A percentile compares a stretch with the other conserved stretches of the same genome.
Evolutionary conservation across 2,888 invertebrate genomes (phyloP).

Genomic region (Linyphia triangularis): DNA sequence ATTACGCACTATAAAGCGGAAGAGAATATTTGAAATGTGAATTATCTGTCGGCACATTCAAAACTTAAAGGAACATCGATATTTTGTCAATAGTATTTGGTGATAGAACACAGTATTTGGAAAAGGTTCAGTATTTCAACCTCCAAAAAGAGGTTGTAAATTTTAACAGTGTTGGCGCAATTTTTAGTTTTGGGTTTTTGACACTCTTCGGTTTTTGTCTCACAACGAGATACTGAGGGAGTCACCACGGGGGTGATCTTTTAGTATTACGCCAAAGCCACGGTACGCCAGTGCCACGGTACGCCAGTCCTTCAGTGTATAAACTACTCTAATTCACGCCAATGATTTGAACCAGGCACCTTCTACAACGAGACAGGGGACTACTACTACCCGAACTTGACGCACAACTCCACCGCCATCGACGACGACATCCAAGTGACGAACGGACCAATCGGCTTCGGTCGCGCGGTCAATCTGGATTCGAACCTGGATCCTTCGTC

Average conservation of each 20-base stretch:
- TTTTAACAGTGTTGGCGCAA: no score
- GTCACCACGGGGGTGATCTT: neutral
- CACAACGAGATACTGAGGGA: neutral
- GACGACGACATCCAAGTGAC: slow-evolving; percentile 29
- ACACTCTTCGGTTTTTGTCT: neutral
- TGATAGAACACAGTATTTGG: no score
- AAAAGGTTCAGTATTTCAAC: no score
- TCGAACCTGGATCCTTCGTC: slow-evolving; percentile 15
- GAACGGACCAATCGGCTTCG: slow-evolving; percentile 76
- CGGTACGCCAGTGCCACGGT: neutral
- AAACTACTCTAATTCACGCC: neutral
- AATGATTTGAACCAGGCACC: slow-evolving; percentile 2
- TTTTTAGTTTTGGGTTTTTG: neutral
- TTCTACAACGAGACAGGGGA: slow-evolving; percentile 64
- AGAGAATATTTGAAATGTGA: no score
- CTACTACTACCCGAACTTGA: slow-evolving; percentile 62
- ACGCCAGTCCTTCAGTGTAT: neutral
- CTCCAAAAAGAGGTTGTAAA: no score
- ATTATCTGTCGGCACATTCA: no score
- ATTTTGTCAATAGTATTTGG: no score
- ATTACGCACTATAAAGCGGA: no score
- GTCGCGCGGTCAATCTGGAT: slow-evolving; percentile 65
- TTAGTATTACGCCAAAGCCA: neutral
- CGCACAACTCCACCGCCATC: slow-evolving; percentile 11
- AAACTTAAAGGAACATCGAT: no score